Conservation (phyloP, 2,113 vertebrate genomes). For the Grallaria varia region DNA sequence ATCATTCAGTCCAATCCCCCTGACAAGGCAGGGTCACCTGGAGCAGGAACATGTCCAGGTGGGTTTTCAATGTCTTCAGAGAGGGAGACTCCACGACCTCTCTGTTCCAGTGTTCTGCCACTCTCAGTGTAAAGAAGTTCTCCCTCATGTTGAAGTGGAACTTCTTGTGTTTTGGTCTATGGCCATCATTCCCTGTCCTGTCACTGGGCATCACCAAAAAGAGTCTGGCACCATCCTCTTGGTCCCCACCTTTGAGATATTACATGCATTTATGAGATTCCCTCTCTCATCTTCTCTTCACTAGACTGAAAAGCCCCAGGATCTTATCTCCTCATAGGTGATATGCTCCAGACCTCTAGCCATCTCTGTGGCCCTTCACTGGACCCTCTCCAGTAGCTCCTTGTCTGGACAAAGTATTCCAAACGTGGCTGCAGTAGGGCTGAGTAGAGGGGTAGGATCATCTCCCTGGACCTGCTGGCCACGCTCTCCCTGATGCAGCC, state of each 20-base stretch:
- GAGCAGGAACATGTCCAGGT: background rate
- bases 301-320: background rate
- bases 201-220: background rate
- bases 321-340: background rate
- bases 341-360: background rate
- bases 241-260: background rate
- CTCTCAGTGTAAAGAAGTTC: background rate
- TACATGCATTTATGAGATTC: background rate
- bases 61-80: background rate
- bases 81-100: fast-evolving
- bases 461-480: background rate
- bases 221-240: background rate
- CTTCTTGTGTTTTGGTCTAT: background rate
- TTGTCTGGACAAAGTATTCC: background rate
- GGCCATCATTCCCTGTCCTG: background rate
- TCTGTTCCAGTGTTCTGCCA: background rate
- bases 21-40: background rate
- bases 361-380: background rate
- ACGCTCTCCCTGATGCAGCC: background rate
- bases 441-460: background rate
- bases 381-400: background rate
- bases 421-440: background rate
- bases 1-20: background rate
- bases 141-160: background rate
- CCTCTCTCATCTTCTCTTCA: background rate